A percentile compares a stretch with the other conserved stretches of the same genome.
phyloP scores from a whole-genome alignment of 2,113 vertebrate species.

The Carassius gibelio region DNA sequence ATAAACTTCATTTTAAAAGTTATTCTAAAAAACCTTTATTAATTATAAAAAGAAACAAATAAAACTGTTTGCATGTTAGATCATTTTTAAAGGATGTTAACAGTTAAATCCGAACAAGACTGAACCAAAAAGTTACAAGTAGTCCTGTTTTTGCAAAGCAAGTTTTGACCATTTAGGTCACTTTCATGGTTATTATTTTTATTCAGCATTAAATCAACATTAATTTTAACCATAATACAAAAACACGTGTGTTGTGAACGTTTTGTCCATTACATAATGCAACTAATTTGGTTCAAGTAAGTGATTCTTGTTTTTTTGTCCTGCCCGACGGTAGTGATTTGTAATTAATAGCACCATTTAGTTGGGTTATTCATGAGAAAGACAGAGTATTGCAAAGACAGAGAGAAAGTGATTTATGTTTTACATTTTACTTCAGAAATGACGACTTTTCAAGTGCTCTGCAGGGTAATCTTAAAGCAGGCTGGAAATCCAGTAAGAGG shows the following conservation, averaged over 20 bases:
- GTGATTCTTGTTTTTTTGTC: too few species aligned
- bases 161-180: not conserved
- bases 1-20: too few species aligned
- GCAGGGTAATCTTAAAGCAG: conserved; percentile 6
- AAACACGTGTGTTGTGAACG: not conserved
- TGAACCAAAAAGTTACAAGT: too few species aligned
- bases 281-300: too few species aligned
- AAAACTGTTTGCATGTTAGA: too few species aligned
- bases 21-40: too few species aligned
- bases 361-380: not conserved
- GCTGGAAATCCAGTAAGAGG: conserved; percentile 16
- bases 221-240: not conserved
- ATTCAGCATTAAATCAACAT: not conserved
- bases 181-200: not conserved
- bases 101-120: too few species aligned
- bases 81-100: too few species aligned
- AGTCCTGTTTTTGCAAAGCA: not conserved
- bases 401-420: conserved; percentile 13
- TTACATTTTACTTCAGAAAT: conserved; percentile 18
- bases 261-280: not conserved
- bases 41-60: too few species aligned
- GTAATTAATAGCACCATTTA: not conserved
- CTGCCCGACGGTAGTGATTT: not conserved
- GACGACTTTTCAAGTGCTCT: conserved; percentile 17
- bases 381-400: not conserved